Percentiles rank a stretch among this genome's conserved stretches.
phyloP scores from a whole-genome alignment of 2,888 invertebrate genomes.

The Spatulosminthurus flaviceps region DNA sequence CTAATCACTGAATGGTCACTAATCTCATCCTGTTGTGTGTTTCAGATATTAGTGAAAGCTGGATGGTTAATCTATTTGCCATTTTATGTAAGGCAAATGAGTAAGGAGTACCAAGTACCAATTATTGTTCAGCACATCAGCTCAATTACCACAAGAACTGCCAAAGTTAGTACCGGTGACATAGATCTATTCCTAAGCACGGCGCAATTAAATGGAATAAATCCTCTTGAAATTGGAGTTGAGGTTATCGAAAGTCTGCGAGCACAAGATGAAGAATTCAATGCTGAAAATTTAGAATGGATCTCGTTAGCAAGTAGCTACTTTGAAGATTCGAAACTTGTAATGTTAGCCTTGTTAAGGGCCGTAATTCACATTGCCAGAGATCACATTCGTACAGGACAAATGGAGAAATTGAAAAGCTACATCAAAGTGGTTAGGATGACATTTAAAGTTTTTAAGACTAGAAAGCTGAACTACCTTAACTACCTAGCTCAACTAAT shows the following conservation, averaged over 20 bases:
- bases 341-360: slow-evolving; percentile 56
- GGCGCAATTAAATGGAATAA: slow-evolving; percentile 52
- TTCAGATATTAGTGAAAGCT: slow-evolving; percentile 56
- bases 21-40: neutral
- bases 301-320: slow-evolving; percentile 54
- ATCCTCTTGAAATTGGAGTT: slow-evolving; percentile 55
- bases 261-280: slow-evolving; percentile 54
- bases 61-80: slow-evolving; percentile 54
- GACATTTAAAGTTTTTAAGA: neutral
- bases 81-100: slow-evolving; percentile 58
- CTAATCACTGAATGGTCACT: neutral
- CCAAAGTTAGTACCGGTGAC: slow-evolving; percentile 37
- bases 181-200: slow-evolving; percentile 51
- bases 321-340: slow-evolving; percentile 49
- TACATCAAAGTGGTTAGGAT: slow-evolving; percentile 49
- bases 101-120: slow-evolving; percentile 52
- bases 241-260: slow-evolving; percentile 57
- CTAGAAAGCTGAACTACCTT: neutral
- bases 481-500: neutral
- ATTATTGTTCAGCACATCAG: slow-evolving; percentile 56
- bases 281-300: slow-evolving; percentile 57
- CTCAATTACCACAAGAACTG: slow-evolving; percentile 35
- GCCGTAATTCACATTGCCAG: slow-evolving; percentile 56
- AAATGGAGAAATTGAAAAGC: slow-evolving; percentile 32
- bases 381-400: slow-evolving; percentile 30